These are phyloP conservation scores for Hyposoter dolosus DNA, from an alignment of 2,888 invertebrate genomes.

Conservation along the genomic window DNA sequence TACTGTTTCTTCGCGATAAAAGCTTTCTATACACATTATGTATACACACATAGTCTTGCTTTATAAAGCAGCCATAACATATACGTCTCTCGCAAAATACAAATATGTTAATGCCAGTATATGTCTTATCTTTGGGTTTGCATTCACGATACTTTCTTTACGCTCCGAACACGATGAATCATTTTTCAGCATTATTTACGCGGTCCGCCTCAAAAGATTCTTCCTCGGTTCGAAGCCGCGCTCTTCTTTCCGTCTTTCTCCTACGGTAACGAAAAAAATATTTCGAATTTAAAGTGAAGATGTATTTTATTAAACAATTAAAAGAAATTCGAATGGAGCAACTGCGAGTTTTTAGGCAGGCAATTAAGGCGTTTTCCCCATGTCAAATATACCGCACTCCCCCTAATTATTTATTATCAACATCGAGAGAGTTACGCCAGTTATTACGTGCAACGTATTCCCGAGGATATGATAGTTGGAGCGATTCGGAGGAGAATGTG, in stretches of 20 bases:
- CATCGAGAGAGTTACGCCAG: background rate
- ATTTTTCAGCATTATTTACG: constrained; percentile 43
- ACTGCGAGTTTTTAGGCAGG: no score
- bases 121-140: constrained; percentile 37
- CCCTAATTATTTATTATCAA: background rate
- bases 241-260: background rate
- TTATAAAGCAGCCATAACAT: background rate
- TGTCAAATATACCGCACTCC: background rate
- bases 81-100: constrained; percentile 10
- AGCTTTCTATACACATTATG: constrained; percentile 2
- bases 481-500: background rate
- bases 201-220: constrained; percentile 11
- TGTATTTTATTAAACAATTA: background rate
- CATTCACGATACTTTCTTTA: constrained; percentile 28
- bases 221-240: background rate
- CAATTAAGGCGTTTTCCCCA: background rate
- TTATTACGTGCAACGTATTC: background rate
- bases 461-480: background rate
- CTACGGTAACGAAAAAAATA: background rate
- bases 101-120: constrained; percentile 17
- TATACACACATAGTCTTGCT: constrained; percentile 1
- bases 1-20: constrained; percentile 52
- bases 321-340: background rate
- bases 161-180: constrained; percentile 16
- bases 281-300: background rate